Percentiles rank a stretch among this genome's conserved stretches.
Conservation (phyloP, 2,797 vertebrate genomes). For the Sebastes minor region DNA sequence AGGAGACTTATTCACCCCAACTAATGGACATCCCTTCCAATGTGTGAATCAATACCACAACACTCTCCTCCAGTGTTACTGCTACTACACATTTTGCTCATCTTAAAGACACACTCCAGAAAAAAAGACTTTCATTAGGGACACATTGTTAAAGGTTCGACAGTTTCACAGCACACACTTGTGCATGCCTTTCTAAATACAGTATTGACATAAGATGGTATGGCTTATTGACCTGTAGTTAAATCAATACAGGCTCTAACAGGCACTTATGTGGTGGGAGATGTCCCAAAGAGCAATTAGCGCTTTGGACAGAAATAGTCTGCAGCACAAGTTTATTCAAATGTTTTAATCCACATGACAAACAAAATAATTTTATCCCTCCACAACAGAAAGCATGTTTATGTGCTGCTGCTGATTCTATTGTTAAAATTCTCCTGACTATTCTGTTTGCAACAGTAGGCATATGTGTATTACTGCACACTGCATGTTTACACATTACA, state of each 20-base stretch:
- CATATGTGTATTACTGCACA: background rate
- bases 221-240: conserved; percentile 1
- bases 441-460: background rate
- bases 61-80: conserved; percentile 16
- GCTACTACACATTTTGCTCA: background rate
- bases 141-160: background rate
- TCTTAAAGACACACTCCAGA: background rate
- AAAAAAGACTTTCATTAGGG: background rate
- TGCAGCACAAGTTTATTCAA: background rate
- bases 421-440: background rate
- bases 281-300: background rate
- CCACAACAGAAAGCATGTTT: background rate
- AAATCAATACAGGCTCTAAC: background rate
- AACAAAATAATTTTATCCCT: background rate
- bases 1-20: conserved; percentile 24
- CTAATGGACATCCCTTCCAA: conserved; percentile 31
- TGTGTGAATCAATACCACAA: conserved; percentile 28
- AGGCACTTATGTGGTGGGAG: background rate
- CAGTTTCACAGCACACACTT: background rate
- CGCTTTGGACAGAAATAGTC: background rate
- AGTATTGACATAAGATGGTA: background rate
- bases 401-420: background rate
- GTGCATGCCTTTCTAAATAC: background rate
- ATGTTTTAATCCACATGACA: background rate
- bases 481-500: background rate